Conservation (phyloP, 1,140 invertebrate genomes). For the Aphaenogaster floridana region DNA sequence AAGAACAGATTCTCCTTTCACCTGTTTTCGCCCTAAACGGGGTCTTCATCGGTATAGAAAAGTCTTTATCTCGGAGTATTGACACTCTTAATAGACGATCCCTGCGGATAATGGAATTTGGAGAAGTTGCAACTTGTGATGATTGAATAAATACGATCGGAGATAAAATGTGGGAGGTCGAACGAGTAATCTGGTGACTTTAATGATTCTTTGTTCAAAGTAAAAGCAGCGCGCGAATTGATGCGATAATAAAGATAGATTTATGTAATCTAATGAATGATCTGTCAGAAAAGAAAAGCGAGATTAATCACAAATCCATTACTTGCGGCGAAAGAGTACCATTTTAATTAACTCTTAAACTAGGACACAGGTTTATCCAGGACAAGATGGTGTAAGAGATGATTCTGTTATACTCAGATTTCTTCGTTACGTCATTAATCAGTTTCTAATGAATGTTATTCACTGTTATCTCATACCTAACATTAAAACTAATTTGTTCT, state of each 20-base stretch:
- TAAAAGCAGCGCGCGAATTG: conserved; percentile 21
- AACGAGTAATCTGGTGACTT: background rate
- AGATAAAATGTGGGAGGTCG: conserved; percentile 11
- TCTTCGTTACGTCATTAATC: conserved; percentile 29
- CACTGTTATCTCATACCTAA: background rate
- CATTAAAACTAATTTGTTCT: conserved; percentile 6
- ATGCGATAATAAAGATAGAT: conserved; percentile 50
- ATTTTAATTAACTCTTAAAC: conserved; percentile 57
- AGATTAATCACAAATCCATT: conserved; percentile 55
- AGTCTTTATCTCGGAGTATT: conserved; percentile 60
- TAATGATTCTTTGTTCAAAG: background rate
- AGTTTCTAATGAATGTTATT: conserved; percentile 13
- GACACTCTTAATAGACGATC: conserved; percentile 54
- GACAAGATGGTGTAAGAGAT: conserved; percentile 3
- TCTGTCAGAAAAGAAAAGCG: conserved; percentile 30
- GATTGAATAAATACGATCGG: conserved; percentile 10
- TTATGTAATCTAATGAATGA: conserved; percentile 45
- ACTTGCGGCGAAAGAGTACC: conserved; percentile 19
- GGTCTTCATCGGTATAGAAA: conserved; percentile 24
- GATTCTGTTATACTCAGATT: conserved; percentile 8
- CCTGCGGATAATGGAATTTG: conserved; percentile 21
- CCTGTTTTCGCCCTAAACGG: background rate
- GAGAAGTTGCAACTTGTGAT: conserved; percentile 23
- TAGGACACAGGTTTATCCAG: conserved; percentile 18
- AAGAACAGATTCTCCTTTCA: conserved; percentile 72